These are phyloP conservation scores for Cataglyphis albicans DNA, from an alignment of 2,888 invertebrate genomes.

Conservation along the genomic window DNA sequence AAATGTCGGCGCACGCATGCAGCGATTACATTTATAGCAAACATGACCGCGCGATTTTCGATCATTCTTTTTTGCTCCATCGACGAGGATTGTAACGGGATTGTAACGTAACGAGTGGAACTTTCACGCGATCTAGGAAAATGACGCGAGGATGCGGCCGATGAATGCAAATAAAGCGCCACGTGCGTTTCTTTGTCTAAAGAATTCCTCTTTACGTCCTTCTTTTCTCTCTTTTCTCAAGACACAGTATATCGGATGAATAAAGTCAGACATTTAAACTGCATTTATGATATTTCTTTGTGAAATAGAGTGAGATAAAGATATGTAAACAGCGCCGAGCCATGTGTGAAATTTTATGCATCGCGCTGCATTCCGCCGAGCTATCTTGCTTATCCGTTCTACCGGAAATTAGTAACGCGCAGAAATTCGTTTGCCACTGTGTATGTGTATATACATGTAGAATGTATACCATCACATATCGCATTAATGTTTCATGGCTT, in stretches of 20 bases:
- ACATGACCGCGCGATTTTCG: constrained; percentile 6
- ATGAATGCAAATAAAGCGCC: constrained; percentile 21
- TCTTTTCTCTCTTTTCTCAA: neutral
- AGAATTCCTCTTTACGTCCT: neutral
- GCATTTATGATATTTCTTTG: constrained; percentile 34
- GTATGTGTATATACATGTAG: neutral
- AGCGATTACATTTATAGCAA: constrained; percentile 31
- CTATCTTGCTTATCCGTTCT: neutral
- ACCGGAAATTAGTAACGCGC: neutral
- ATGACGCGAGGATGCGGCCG: neutral
- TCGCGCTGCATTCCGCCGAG: neutral
- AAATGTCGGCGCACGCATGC: constrained; percentile 7
- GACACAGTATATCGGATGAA: constrained; percentile 20
- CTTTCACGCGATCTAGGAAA: neutral
- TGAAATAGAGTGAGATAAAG: neutral
- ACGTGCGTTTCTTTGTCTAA: neutral
- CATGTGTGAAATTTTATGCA: constrained; percentile 43
- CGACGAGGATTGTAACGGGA: neutral
- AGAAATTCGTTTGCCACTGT: constrained; percentile 12
- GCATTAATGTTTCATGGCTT: neutral
- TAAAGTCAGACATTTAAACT: constrained; percentile 30
- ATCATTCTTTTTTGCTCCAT: constrained; percentile 9
- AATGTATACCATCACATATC: neutral
- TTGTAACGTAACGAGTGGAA: constrained; percentile 1
- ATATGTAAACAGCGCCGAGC: constrained; percentile 22